phyloP scores from a whole-genome alignment of 2,113 vertebrate genomes.

The Psittacus erithacus region DNA sequence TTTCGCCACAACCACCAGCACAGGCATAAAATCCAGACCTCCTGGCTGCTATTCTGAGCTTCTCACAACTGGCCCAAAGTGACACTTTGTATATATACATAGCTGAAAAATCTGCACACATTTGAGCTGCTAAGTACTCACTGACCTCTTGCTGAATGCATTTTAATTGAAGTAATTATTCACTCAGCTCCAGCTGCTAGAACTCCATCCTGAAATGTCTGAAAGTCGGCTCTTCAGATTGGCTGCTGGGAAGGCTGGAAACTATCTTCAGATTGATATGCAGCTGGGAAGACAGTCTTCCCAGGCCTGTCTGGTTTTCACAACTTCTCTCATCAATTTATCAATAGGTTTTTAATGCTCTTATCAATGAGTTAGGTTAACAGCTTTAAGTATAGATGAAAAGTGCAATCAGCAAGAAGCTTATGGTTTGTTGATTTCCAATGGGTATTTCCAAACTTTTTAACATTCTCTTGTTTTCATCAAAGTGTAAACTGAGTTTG shows the following conservation, averaged over 20 bases:
- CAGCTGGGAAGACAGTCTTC: not conserved
- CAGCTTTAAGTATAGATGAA: not conserved
- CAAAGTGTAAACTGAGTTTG: not conserved
- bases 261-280: not conserved
- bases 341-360: constrained; percentile 2
- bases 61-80: not conserved
- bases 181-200: constrained; percentile 55
- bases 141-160: constrained; percentile 59
- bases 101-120: constrained; percentile 48
- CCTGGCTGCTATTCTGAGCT: not conserved
- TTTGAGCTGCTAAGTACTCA: constrained; percentile 51
- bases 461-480: not conserved
- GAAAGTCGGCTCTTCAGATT: constrained; percentile 15
- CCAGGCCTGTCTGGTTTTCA: not conserved
- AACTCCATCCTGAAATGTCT: constrained; percentile 19
- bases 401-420: not conserved
- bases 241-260: not conserved
- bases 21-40: not conserved
- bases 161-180: constrained; percentile 70
- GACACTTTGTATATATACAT: constrained; percentile 42
- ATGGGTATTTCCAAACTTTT: not conserved
- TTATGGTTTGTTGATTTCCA: not conserved
- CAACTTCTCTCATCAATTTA: not conserved
- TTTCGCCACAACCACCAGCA: not conserved
- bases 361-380: constrained; percentile 23